phyloP scores from a whole-genome alignment of 2,888 invertebrate species.

The Yponomeuta plumbellus region DNA sequence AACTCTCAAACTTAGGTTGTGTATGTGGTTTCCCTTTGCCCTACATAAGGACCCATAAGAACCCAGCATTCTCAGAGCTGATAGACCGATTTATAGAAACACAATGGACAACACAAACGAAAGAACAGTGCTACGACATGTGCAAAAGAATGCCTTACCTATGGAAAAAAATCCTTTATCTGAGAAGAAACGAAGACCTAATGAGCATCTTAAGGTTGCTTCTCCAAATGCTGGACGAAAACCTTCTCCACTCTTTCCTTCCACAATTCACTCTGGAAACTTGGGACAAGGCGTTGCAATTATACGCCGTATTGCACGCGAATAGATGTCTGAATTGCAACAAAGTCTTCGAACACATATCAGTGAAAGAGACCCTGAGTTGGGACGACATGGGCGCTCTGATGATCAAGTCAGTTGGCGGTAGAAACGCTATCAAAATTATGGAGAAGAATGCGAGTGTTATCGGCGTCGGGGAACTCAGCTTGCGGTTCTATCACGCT shows the following conservation, averaged over 20 bases:
- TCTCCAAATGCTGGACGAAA: slow-evolving; percentile 78
- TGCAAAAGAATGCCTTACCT: slow-evolving; percentile 79
- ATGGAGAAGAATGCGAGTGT: slow-evolving; percentile 72
- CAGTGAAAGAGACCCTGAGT: slow-evolving; percentile 64
- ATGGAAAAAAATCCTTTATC: slow-evolving; percentile 76
- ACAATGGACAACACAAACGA: slow-evolving; percentile 58
- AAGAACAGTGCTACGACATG: slow-evolving; percentile 66
- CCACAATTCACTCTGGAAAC: slow-evolving; percentile 74
- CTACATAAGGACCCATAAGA: slow-evolving; percentile 52
- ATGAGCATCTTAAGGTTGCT: slow-evolving; percentile 72
- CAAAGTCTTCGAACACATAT: slow-evolving; percentile 58
- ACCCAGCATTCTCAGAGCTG: slow-evolving; percentile 69
- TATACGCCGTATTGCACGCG: slow-evolving; percentile 74
- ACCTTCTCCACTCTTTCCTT: slow-evolving; percentile 70
- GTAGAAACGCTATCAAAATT: slow-evolving; percentile 73
- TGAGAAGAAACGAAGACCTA: slow-evolving; percentile 67
- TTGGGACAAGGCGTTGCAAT: slow-evolving; percentile 75
- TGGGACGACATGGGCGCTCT: slow-evolving; percentile 79
- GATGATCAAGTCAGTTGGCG: slow-evolving; percentile 78
- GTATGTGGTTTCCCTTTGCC: slow-evolving; percentile 79
- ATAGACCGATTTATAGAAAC: slow-evolving; percentile 75
- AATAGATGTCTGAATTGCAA: slow-evolving; percentile 80
- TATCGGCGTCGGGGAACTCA: slow-evolving; percentile 76
- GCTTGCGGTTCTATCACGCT: slow-evolving; percentile 78
- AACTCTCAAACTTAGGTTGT: slow-evolving; percentile 64